A percentile compares a stretch with the other conserved stretches of the same genome.
These are phyloP conservation scores for Drosophila suzukii DNA, from an alignment of 1,140 invertebrate species.

Conservation along the genomic window DNA sequence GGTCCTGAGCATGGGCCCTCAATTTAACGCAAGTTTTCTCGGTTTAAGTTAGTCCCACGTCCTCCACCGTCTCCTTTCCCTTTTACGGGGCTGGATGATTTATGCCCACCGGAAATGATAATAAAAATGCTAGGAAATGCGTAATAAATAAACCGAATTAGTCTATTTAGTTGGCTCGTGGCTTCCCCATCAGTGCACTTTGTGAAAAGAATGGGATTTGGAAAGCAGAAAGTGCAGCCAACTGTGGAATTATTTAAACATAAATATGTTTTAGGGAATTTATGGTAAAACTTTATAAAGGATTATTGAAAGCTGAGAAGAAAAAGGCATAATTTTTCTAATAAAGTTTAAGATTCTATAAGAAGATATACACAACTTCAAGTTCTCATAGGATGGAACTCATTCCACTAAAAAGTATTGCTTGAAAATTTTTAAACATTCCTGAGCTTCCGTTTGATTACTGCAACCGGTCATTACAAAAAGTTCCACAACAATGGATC, in stretches of 20 bases:
- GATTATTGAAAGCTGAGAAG: background rate
- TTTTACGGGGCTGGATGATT: slow-evolving; percentile 56
- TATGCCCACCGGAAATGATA: slow-evolving; percentile 78
- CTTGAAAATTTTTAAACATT: background rate
- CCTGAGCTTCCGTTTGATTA: slow-evolving; percentile 46
- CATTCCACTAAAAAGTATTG: background rate
- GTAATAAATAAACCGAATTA: slow-evolving; percentile 81
- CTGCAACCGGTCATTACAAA: slow-evolving; percentile 41
- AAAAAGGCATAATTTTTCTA: too few species aligned
- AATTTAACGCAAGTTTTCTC: slow-evolving; percentile 74
- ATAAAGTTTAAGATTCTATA: too few species aligned
- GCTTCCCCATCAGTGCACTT: slow-evolving; percentile 56
- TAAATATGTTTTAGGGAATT: slow-evolving; percentile 12
- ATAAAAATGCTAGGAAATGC: slow-evolving; percentile 80
- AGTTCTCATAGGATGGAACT: background rate
- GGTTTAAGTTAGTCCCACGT: slow-evolving; percentile 29
- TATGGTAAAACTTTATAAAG: background rate
- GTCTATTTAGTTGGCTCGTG: slow-evolving; percentile 44
- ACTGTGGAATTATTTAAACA: slow-evolving; percentile 40
- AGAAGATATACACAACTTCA: background rate
- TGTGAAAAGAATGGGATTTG: slow-evolving; percentile 11
- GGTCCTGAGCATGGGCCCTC: slow-evolving; percentile 28
- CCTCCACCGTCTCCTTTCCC: background rate
- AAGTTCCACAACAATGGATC: slow-evolving; percentile 34
- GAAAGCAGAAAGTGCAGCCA: slow-evolving; percentile 29